phyloP scores from a whole-genome alignment of 2,888 invertebrate genomes.

The Drosophila macrospina region DNA sequence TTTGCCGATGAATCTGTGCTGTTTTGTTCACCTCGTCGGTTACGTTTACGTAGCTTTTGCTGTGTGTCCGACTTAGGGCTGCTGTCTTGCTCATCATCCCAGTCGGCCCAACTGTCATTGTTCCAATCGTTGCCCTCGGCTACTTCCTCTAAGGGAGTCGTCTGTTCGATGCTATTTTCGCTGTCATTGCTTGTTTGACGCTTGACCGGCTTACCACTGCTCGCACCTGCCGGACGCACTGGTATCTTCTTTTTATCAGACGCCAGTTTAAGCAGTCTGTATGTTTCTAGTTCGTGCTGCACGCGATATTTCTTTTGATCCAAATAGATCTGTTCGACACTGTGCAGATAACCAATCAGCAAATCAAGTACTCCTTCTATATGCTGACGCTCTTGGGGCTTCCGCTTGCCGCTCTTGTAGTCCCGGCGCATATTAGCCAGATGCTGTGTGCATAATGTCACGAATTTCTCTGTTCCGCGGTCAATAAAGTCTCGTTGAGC shows the following conservation, averaged over 20 bases:
- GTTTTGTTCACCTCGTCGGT: slow-evolving; percentile 21
- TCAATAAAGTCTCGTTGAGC: slow-evolving; percentile 95
- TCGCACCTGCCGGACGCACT: slow-evolving; percentile 78
- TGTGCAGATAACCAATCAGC: slow-evolving; percentile 92
- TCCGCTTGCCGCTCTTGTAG: slow-evolving; percentile 86
- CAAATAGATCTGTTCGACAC: slow-evolving; percentile 94
- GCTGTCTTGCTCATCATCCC: slow-evolving; percentile 53
- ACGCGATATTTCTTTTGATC: slow-evolving; percentile 95
- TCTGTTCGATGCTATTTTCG: slow-evolving; percentile 12
- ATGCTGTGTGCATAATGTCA: slow-evolving; percentile 91
- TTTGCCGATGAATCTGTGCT: slow-evolving; percentile 70
- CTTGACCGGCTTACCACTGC: slow-evolving; percentile 48
- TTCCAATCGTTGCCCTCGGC: slow-evolving; percentile 61
- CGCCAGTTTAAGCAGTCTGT: slow-evolving; percentile 91
- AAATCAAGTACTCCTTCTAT: slow-evolving; percentile 91
- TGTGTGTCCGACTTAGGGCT: slow-evolving; percentile 17
- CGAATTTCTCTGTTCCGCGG: slow-evolving; percentile 92
- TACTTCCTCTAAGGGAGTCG: neutral
- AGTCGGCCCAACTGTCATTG: slow-evolving; percentile 63
- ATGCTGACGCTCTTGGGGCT: slow-evolving; percentile 91
- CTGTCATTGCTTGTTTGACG: slow-evolving; percentile 33
- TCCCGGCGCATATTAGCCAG: slow-evolving; percentile 91
- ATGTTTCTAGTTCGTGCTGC: slow-evolving; percentile 93
- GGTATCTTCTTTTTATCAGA: slow-evolving; percentile 82
- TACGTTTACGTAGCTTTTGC: slow-evolving; percentile 60